These are phyloP conservation scores for Ursus arctos DNA, from an alignment of 2,113 vertebrate species.

Conservation along the genomic window DNA sequence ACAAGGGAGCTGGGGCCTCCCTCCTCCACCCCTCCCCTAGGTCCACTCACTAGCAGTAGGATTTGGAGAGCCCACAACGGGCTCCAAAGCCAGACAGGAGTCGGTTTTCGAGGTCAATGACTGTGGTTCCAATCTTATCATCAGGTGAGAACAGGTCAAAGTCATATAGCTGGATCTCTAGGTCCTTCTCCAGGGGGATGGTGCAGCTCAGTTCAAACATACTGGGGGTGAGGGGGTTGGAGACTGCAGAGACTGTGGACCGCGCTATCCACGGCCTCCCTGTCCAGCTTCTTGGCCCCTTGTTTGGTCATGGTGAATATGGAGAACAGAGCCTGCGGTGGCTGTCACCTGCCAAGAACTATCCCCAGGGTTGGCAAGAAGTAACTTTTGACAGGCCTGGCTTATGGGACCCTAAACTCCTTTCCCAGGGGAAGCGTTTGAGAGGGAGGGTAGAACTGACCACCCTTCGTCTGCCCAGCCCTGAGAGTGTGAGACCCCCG, in stretches of 20 bases:
- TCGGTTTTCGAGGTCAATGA: conserved; percentile 89
- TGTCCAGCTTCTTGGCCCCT: not conserved
- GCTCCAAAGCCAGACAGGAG: conserved; percentile 86
- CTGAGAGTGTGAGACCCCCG: accelerated
- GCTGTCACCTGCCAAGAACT: not conserved
- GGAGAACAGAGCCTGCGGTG: not conserved
- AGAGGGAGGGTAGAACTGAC: not conserved
- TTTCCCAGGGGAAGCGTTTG: not conserved
- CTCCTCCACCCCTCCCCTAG: not conserved
- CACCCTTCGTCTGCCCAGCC: not conserved
- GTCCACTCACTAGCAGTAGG: conserved; percentile 82
- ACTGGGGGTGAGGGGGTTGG: conserved; percentile 65
- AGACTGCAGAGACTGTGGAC: not conserved
- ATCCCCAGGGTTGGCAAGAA: not conserved
- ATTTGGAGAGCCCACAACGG: conserved; percentile 87
- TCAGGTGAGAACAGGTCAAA: conserved; percentile 85
- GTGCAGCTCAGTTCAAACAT: conserved; percentile 85
- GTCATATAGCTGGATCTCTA: conserved; percentile 85
- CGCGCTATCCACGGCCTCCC: accelerated
- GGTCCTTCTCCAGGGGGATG: conserved; percentile 89
- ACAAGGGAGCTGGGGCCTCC: not conserved
- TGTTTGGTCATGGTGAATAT: not conserved
- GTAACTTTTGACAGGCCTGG: not conserved
- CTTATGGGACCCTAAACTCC: not conserved
- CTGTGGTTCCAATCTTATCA: conserved; percentile 87